Conservation (phyloP, 2,888 invertebrate genomes). For the Drosophila buzzatii region DNA sequence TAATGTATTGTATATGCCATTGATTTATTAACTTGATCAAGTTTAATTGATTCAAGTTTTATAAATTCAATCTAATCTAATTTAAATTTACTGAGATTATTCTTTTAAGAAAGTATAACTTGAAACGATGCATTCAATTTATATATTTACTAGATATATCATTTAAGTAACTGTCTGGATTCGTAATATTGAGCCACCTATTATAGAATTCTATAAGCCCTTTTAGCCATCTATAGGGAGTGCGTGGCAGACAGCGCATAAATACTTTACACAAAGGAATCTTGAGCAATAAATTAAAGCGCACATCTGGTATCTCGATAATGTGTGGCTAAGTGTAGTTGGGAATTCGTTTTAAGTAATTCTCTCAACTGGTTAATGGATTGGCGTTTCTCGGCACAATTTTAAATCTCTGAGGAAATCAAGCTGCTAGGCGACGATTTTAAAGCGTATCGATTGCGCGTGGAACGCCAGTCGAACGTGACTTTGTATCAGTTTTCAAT, state of each 20-base stretch:
- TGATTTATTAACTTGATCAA: neutral
- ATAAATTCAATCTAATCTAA: no score
- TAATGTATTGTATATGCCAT: neutral
- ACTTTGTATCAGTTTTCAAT: slow-evolving; percentile 48
- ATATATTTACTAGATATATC: no score
- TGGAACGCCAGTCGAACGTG: slow-evolving; percentile 35
- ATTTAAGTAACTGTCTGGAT: no score
- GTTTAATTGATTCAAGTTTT: neutral
- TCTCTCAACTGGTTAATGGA: slow-evolving; percentile 6
- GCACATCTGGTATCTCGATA: neutral
- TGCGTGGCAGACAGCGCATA: neutral
- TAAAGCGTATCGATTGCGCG: slow-evolving; percentile 37
- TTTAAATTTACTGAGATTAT: no score
- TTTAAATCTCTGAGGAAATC: slow-evolving; percentile 16
- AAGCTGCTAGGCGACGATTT: slow-evolving; percentile 23
- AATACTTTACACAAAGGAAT: neutral
- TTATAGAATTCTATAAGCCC: neutral
- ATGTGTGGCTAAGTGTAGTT: neutral
- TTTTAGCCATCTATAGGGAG: neutral
- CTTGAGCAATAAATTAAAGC: neutral
- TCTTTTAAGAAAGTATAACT: no score
- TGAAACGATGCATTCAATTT: no score
- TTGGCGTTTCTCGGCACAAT: neutral
- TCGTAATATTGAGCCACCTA: no score
- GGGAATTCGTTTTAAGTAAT: slow-evolving; percentile 1